Base-by-base conservation (phyloP, 2,888 invertebrate genomes). In the Platypus cylindrus region DNA sequence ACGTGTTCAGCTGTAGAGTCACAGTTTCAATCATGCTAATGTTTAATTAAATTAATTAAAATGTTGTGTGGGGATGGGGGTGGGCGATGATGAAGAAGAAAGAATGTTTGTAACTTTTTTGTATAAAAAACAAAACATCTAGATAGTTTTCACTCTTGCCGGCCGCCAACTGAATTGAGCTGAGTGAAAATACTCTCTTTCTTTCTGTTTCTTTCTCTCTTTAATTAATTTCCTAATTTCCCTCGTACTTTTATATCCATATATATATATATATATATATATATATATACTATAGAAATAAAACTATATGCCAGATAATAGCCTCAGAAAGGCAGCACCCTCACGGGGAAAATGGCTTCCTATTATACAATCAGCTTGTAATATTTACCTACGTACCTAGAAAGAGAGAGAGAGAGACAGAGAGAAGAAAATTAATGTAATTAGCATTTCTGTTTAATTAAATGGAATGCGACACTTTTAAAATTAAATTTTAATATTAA, bases 401-500 rank as follows among this genome's bases (percentile, higher is more conserved):
- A 14, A 24, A 27, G n/a, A n/a, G n/a, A n/a, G n/a, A n/a, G n/a
- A n/a, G n/a, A n/a, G n/a, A n/a, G n/a, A n/a, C n/a, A n/a, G n/a
- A n/a, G n/a, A n/a, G n/a, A n/a, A 13, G 27, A 27, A 27, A 24
- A 27, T 27, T 27, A 27, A 27, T 4, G 15, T 14, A 27, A 27
- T 27, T 27, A 15, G 27, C 27, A 27, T 27, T 27, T 13, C 27
- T n/a, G 27, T 16, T 27, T 27, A 27, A 27, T 27, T 27, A 27
- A 27, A 27, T 27, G 27, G 27, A 27, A 27, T 27, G 27, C 27
- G 27, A 27, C 27, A 27, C 15, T 27, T 27, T 27, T 27, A 27
- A n/a, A 27, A 27, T 27, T 27, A 27, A 27, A 27, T 27, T 27
- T 27, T 27, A 27, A 27, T 27, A 27, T 27, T 27, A 16, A 16